Evolutionary conservation across 2,113 vertebrate species (phyloP).

Genomic region (Prolemur simus): DNA sequence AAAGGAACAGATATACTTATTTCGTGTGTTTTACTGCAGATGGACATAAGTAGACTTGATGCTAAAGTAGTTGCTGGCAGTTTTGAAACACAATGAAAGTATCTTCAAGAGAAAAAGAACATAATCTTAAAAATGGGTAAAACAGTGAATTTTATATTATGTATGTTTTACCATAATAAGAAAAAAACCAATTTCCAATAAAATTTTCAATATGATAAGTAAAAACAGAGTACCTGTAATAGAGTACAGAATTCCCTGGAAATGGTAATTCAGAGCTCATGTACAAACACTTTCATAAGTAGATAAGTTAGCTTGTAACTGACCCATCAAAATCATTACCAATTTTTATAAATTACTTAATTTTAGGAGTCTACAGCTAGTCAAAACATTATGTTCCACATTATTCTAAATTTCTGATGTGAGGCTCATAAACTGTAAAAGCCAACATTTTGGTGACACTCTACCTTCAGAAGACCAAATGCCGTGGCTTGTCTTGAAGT

Average conservation of each 20-base stretch:
- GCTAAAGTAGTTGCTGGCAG: not conserved
- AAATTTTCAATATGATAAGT: not conserved
- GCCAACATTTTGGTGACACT: not conserved
- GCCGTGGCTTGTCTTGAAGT: conserved; percentile 95
- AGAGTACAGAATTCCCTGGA: not conserved
- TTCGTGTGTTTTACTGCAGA: not conserved
- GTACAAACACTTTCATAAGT: not conserved
- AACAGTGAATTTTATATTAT: not conserved
- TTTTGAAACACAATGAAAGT: not conserved
- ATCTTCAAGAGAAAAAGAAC: not conserved
- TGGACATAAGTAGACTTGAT: not conserved
- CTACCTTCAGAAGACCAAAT: conserved; percentile 96
- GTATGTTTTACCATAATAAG: not conserved
- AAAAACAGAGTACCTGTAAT: not conserved
- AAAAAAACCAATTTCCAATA: not conserved
- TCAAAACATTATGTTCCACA: not conserved
- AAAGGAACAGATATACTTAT: conserved; percentile 36
- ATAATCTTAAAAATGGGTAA: not conserved
- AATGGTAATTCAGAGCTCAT: not conserved
- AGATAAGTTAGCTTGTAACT: not conserved
- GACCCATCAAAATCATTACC: not conserved
- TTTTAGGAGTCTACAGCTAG: not conserved
- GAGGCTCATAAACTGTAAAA: not conserved
- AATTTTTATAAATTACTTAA: not conserved
- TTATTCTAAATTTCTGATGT: not conserved